Percentiles rank a stretch among this genome's conserved stretches.
Conservation (phyloP, 1,140 invertebrate genomes). For the Lanistes nyassanus region DNA sequence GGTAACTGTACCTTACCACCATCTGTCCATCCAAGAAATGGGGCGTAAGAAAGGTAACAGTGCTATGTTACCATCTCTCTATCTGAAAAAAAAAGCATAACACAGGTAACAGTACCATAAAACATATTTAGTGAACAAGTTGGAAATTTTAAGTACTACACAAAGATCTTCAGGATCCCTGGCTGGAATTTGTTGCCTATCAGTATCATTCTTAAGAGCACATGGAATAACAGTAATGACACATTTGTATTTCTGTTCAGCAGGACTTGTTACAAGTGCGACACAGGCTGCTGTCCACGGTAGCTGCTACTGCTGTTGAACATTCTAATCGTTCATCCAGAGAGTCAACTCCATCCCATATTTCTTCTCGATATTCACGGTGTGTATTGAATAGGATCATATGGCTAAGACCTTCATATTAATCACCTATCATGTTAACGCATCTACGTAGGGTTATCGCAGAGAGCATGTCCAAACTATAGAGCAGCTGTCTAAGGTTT, state of each 20-base stretch:
- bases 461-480: no score
- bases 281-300: background rate
- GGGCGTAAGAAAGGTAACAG: no score
- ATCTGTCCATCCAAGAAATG: no score
- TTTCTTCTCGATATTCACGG: background rate
- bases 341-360: slow-evolving; percentile 7
- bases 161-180: background rate
- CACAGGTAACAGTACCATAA: no score
- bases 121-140: background rate
- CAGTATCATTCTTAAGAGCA: background rate
- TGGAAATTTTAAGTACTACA: background rate
- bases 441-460: no score
- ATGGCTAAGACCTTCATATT: no score
- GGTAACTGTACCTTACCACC: background rate
- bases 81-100: no score
- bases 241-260: background rate
- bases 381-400: background rate
- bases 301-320: background rate
- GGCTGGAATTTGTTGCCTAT: no score
- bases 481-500: background rate
- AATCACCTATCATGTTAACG: no score
- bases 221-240: background rate
- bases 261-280: slow-evolving; percentile 10
- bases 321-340: slow-evolving; percentile 10
- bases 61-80: no score